Evolutionary conservation across 2,113 vertebrate species (phyloP), one percentile per base, ranked within the genome.

Genomic region (Halichoerus grypus): DNA sequence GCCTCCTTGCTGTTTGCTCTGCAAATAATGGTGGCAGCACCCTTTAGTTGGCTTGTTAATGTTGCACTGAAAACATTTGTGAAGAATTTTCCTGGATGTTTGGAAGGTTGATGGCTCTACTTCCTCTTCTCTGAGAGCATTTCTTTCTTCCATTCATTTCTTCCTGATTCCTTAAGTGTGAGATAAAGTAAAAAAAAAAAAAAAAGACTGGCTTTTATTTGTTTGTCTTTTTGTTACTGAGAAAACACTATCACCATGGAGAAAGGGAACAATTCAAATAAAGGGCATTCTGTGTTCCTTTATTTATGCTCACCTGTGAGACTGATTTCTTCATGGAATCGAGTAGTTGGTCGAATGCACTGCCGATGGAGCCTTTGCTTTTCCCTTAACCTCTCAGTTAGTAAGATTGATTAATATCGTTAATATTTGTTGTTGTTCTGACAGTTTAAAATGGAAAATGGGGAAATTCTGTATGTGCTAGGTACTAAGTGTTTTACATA

Each of bases 1-100:
- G 88, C 59, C 53, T 92, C 65, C 12, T 22, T 31, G 72, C 39
- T 94, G 81, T 95, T 97, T 96, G 49, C 88, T 97, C 63, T 95
- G 81, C 39, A 97, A 97, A 98, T 74, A 96, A 85, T 22, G 88
- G 39, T 67, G 24, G 46, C 76, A 36, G 76, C 0, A 2, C 67
- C 87, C 84, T 97, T 80, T 74, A 86, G 95, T 39, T 59, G 4
- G 22, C 65, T 63, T 71, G 55, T 53, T 88, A 46, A 24, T 21
- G 53, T 46, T 53, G 46, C 36, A 51, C 67, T n/a, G 55, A 88
- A 88, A 94, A 33, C 67, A 31, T 95, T 94, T 88, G 90, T n/a
- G 77, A 63, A 88, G 67, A 46, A 4, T 46, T 31, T 42, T 82
- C 72, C 4, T 39, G 36, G 33, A 24, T 95, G 33, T 76, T 91